Base-by-base conservation (phyloP, 1,140 invertebrate genomes). In the Hermetia illucens region DNA sequence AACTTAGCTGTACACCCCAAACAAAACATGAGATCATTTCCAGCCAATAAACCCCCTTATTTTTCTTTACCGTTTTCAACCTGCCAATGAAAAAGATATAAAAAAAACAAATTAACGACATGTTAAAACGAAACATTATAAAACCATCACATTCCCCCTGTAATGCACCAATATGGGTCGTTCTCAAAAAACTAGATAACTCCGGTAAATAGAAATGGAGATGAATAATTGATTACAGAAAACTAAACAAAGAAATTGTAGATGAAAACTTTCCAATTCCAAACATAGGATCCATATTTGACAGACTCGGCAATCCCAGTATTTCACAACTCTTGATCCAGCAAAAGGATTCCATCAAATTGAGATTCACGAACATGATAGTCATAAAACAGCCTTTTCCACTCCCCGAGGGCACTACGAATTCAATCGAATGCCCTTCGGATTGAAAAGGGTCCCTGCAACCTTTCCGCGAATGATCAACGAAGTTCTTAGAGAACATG, bases 321-420 rank as follows among this genome's bases (percentile, higher is more conserved):
- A 60, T 44, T 70, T 70, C 45, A 56, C 60, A 10, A 55, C 60
- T 6, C 41, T 71, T 5, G 68, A 72, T 50, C 13, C 34, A 4
- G 41, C 40, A 0, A 52, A 44, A 22, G 68, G 66, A 4, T 72
- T 63, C 47, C 63, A 55, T 46, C 38, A 39, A 24, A 33, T 39
- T 3, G 2, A 10, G 3, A 10, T 39, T 3, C 9, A 39, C 8
- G 8, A 15, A 5, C 13, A 39, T 22, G 30, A 32, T 17, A 9
- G 13, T 4, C 8, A 19, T 15, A 33, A 39, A 33, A 39, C 38
- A 5, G 38, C 38, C 19, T 39, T 39, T 33, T 31, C 30, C 4
- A 33, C 30, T 2, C n/a, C 21, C 3, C 18, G 8, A 8, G 30
- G 19, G 17, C 19, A 39, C 17, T 39, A 24, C 10, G 21, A 33